phyloP scores from a whole-genome alignment of 2,113 vertebrate genomes.

The Balaeniceps rex region DNA sequence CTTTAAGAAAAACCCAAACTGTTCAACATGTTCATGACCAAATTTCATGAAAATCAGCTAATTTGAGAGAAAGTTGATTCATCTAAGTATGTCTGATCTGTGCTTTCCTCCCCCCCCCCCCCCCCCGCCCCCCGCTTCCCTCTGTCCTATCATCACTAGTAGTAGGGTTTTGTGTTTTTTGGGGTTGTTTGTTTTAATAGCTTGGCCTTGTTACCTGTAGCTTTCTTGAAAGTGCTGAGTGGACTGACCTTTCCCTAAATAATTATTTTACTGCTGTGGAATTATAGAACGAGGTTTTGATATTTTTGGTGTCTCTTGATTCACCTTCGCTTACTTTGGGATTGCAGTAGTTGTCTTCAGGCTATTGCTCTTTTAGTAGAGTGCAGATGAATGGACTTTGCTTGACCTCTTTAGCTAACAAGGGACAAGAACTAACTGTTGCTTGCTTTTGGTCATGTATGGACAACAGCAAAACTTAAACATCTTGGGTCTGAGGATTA shows the following conservation, averaged over 20 bases:
- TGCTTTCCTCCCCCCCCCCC: no score
- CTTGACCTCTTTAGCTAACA: neutral
- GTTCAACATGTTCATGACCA: neutral
- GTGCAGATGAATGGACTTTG: neutral
- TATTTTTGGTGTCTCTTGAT: neutral
- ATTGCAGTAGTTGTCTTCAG: neutral
- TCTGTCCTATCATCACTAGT: neutral
- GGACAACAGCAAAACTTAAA: neutral
- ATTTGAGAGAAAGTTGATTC: neutral
- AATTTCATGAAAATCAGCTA: neutral
- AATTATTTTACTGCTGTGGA: neutral
- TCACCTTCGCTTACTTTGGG: neutral
- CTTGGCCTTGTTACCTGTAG: neutral
- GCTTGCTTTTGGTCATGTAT: neutral
- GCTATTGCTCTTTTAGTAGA: neutral
- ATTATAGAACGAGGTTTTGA: neutral
- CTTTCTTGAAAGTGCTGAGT: neutral
- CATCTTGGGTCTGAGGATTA: neutral
- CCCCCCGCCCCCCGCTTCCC: no score
- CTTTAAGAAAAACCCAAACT: neutral
- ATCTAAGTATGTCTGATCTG: neutral
- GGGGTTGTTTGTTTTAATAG: neutral
- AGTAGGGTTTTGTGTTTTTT: no score
- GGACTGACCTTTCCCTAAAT: neutral
- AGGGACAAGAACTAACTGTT: neutral